Percentiles rank a stretch among this genome's conserved stretches.
Evolutionary conservation across 1,140 invertebrate species (phyloP).

Genomic region (Antheraea mylitta): DNA sequence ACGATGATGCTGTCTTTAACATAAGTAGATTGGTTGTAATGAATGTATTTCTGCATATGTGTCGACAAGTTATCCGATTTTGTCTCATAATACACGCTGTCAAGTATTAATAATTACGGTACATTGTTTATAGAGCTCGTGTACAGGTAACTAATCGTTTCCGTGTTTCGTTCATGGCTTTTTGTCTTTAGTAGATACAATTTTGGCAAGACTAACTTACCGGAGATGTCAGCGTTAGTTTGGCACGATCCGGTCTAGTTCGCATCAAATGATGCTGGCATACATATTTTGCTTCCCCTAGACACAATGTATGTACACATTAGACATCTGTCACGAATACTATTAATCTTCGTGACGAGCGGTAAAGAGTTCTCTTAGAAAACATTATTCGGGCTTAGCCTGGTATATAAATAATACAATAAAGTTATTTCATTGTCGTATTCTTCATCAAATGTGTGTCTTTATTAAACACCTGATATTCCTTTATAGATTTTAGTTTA

Average conservation of each 20-base stretch:
- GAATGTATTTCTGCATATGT: neutral
- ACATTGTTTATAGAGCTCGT: neutral
- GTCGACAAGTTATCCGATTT: neutral
- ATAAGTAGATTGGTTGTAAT: neutral
- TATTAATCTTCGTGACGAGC: constrained; percentile 58
- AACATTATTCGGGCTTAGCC: constrained; percentile 21
- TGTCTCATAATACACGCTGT: neutral
- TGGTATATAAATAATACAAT: neutral
- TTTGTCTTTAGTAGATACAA: neutral
- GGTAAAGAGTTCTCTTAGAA: constrained; percentile 33
- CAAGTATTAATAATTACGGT: neutral
- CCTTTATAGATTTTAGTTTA: too few species aligned
- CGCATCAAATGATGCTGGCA: constrained; percentile 30
- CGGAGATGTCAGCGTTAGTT: constrained; percentile 39
- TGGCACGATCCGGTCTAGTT: constrained; percentile 38
- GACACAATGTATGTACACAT: constrained; percentile 34
- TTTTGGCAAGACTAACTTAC: constrained; percentile 45
- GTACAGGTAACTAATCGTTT: neutral
- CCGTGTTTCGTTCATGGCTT: constrained; percentile 1
- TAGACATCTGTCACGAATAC: constrained; percentile 63
- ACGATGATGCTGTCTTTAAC: too few species aligned
- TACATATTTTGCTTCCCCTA: constrained; percentile 26
- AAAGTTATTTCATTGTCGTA: too few species aligned
- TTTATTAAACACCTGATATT: too few species aligned
- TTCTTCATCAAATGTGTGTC: too few species aligned